phyloP scores from a whole-genome alignment of 2,113 vertebrate genomes.

The Malurus alboscapulatus region DNA sequence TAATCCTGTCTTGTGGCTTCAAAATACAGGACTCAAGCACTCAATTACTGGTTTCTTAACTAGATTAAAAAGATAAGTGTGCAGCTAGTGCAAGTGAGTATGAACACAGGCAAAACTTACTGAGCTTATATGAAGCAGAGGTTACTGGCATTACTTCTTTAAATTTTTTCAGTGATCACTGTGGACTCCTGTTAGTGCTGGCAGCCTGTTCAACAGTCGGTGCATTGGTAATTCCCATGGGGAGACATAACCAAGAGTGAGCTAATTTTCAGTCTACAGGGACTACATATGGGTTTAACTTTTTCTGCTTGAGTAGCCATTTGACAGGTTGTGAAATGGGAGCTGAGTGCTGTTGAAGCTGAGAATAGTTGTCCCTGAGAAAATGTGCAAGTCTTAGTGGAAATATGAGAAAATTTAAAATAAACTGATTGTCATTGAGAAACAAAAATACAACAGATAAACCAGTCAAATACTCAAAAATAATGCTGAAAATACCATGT shows the following conservation, averaged over 20 bases:
- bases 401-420: neutral
- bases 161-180: neutral
- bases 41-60: neutral
- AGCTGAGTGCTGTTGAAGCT: neutral
- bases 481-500: neutral
- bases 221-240: neutral
- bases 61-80: neutral
- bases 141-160: neutral
- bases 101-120: neutral
- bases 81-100: fast-evolving
- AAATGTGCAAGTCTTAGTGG: neutral
- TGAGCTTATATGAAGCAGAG: neutral
- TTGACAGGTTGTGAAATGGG: neutral
- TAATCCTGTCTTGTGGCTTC: neutral
- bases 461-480: neutral
- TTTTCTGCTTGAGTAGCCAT: neutral
- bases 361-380: neutral
- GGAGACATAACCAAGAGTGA: neutral
- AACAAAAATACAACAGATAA: neutral
- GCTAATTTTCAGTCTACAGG: neutral
- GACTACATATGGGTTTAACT: neutral
- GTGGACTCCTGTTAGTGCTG: neutral
- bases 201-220: neutral
- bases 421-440: neutral
- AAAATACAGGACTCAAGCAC: neutral